These are phyloP conservation scores for Eciton burchellii DNA, from an alignment of 1,140 invertebrate genomes.

Conservation along the genomic window DNA sequence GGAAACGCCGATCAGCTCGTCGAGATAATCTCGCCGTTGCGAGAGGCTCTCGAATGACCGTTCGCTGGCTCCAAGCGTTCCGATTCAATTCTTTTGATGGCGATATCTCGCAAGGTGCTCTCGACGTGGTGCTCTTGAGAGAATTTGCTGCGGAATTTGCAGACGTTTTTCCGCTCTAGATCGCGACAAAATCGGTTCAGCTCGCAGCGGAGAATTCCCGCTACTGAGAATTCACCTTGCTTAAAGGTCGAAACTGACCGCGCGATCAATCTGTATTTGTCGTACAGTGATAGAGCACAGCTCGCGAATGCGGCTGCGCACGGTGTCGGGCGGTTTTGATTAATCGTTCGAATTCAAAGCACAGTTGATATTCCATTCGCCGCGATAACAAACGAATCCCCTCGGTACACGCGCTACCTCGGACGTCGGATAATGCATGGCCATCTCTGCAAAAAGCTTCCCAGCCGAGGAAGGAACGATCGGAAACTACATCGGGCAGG, in stretches of 20 bases:
- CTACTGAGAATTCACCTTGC: slow-evolving; percentile 16
- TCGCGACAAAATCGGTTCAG: slow-evolving; percentile 15
- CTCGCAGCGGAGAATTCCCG: slow-evolving; percentile 4
- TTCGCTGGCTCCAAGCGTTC: too few species aligned
- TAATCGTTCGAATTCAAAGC: slow-evolving; percentile 55
- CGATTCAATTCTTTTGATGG: too few species aligned
- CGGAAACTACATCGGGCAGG: neutral
- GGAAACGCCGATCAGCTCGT: neutral
- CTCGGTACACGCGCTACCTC: slow-evolving; percentile 32
- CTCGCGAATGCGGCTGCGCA: neutral
- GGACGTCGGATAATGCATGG: slow-evolving; percentile 50
- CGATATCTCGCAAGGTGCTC: neutral
- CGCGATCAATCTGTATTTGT: slow-evolving; percentile 59
- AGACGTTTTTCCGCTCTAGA: slow-evolving; percentile 2
- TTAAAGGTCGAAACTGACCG: slow-evolving; percentile 43
- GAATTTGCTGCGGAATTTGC: neutral
- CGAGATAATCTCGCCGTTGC: neutral
- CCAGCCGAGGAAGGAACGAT: slow-evolving; percentile 1
- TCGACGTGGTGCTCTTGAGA: neutral
- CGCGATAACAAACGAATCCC: slow-evolving; percentile 56
- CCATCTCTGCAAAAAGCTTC: slow-evolving; percentile 37
- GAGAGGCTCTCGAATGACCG: neutral
- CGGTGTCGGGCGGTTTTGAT: slow-evolving; percentile 44
- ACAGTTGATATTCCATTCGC: slow-evolving; percentile 49
- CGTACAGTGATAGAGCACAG: slow-evolving; percentile 31